Evolutionary conservation across 1,140 invertebrate genomes (phyloP).

Genomic region (Panagrolaimus sp.): DNA sequence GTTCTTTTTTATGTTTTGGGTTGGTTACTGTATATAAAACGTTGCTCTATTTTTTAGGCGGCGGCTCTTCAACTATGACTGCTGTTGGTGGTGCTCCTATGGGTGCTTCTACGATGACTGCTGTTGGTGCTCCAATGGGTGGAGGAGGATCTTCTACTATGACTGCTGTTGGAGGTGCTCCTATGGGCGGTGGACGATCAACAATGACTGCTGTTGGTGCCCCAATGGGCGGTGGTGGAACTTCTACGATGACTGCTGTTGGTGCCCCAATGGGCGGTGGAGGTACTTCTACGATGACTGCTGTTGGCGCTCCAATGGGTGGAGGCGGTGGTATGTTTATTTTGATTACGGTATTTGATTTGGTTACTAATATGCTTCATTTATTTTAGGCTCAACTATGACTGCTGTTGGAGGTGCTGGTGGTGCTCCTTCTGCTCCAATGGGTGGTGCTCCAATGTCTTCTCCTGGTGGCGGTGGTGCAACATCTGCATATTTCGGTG

Average conservation of each 20-base stretch:
- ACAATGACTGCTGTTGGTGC: slow-evolving; percentile 14
- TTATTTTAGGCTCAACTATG: slow-evolving; percentile 11
- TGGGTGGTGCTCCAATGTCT: slow-evolving; percentile 8
- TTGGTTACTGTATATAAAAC: too few species aligned
- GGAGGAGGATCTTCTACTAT: slow-evolving; percentile 12
- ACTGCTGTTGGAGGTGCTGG: slow-evolving; percentile 12
- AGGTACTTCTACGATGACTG: slow-evolving; percentile 13
- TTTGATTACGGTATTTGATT: not conserved
- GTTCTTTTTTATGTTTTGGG: too few species aligned
- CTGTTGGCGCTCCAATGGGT: slow-evolving; percentile 2
- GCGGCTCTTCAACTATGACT: slow-evolving; percentile 1
- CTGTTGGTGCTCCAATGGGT: slow-evolving; percentile 2
- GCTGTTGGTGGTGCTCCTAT: not conserved
- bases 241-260: slow-evolving; percentile 12
- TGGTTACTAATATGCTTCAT: not conserved
- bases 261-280: not conserved
- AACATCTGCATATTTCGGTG: slow-evolving; percentile 13
- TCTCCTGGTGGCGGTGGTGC: not conserved
- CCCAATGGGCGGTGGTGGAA: not conserved
- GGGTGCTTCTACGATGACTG: slow-evolving; percentile 12
- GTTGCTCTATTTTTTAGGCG: too few species aligned
- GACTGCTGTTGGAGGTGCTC: slow-evolving; percentile 12
- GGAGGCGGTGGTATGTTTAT: slow-evolving; percentile 2
- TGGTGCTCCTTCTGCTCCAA: slow-evolving; percentile 12
- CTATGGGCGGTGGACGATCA: not conserved